Base-by-base conservation (phyloP, 2,113 vertebrate genomes). In the Mandrillus leucophaeus region DNA sequence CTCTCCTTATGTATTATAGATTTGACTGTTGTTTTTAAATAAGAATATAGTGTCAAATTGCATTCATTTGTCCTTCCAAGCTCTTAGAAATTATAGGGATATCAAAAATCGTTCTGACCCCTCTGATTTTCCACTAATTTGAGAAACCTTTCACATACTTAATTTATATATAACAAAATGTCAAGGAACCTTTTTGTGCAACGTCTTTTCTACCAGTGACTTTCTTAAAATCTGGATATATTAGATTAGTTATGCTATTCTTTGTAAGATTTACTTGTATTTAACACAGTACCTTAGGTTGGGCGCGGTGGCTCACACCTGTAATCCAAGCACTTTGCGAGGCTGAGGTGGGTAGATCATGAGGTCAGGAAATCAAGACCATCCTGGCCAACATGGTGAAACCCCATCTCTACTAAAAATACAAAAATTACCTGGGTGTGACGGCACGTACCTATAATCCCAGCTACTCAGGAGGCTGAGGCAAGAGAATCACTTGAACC, bases 1-100 rank as follows among this genome's bases (percentile, higher is more conserved):
- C 43, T 91, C 20, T 93, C 43, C 30, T 75, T 90, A 32, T 27
- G 6, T 25, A 61, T 38, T 43, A 89, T 84, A 59, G 8, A 93
- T 59, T 91, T 95, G 11, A 48, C 35, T 97, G 30, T 80, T 27
- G 64, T 48, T n/a, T 64, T 52, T 73, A 85, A 95, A 80, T 80
- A 86, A 59, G n/a, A 75, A 83, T 7, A 23, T 45, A 61, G 7
- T 35, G 20, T 95, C 64, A 73, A 35, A 13, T 96, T 92, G 64
- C 73, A 95, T 96, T 95, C 84, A 70, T 83, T 93, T 80, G 73
- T 91, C 81, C 52, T 92, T 70, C 48, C 27, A 94, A 81, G 3
- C 68, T 82, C 55, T 95, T 83, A 48, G n/a, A 59, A 91, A 76
- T 72, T 40, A 70, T 35, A 75, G 16, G 57, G 2, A 32, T 64